Base-by-base conservation (phyloP, 2,888 invertebrate genomes). In the Troides aeacus region DNA sequence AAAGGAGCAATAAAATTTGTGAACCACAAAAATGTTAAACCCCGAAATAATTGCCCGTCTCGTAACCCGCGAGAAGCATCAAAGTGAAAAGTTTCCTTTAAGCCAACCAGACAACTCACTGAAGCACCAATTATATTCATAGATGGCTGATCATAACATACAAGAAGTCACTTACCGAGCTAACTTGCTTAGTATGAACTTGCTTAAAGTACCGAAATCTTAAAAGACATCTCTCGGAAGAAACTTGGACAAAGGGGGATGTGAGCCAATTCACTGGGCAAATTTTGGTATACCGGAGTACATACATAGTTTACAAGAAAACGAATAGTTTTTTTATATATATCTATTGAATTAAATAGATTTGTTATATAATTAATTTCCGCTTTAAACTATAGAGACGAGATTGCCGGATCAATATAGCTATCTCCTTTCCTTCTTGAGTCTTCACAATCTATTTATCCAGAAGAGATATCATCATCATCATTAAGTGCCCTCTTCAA, bases 81-180 rank as follows among this genome's bases (percentile, higher is more conserved):
- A 89, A 89, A 89, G 84, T 74, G 72, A 69, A 80, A 87, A 81
- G 78, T 82, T 82, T 79, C 78, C 77, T 79, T 84, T 77, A 79
- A 82, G 84, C 84, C 86, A 85, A 84, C 81, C 80, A 84, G 83
- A 79, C 78, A 76, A 72, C 78, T 80, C 77, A 75, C 77, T 77
- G 76, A 72, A 75, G 74, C 73, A 77, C 86, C 88, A 89, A 89
- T 89, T 89, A 88, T 89, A 87, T 90, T 89, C 83, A 87, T 86
- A 89, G 87, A 85, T 82, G 87, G 81, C 74, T 82, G 87, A 84
- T 81, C 82, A 76, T 78, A 80, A 85, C 83, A 81, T 74, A 71
- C 72, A 64, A 61, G 65, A 68, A 70, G 75, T 69, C 74, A 71
- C 72, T 72, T 66, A 71, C 69, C 70, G 71, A 72, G 72, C 71